A percentile compares a stretch with the other conserved stretches of the same genome.
These are phyloP conservation scores for Neosilurus hyrtlii DNA, from an alignment of 2,797 vertebrate species.

Conservation along the genomic window DNA sequence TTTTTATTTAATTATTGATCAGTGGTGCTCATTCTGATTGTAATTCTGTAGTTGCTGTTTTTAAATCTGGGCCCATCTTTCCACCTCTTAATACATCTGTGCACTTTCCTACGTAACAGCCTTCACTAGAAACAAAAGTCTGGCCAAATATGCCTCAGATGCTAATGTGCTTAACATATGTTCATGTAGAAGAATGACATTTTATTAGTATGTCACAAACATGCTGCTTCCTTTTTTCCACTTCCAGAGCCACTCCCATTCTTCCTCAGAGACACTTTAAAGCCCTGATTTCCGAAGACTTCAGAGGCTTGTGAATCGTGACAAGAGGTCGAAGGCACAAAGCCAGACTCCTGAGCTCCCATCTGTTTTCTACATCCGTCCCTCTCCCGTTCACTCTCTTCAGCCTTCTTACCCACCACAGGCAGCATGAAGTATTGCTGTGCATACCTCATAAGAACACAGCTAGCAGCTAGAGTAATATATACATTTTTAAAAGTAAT, in stretches of 20 bases:
- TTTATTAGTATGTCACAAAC: not conserved
- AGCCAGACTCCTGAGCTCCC: not conserved
- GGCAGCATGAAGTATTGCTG: not conserved
- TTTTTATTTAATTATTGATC: not conserved
- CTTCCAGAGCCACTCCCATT: too few species aligned
- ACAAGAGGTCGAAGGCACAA: not conserved
- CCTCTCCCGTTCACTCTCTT: not conserved
- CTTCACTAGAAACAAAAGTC: not conserved
- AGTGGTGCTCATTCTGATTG: not conserved
- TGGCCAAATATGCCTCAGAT: not conserved
- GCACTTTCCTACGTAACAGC: not conserved
- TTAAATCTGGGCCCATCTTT: not conserved
- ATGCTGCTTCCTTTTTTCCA: not conserved
- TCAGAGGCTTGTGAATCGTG: conserved; percentile 15
- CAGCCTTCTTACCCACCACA: not conserved
- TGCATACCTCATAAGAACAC: not conserved
- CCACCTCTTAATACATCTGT: not conserved
- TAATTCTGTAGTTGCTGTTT: not conserved
- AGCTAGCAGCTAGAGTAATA: not conserved
- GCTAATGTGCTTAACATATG: not conserved
- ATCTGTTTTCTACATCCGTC: not conserved
- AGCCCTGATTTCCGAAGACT: not conserved
- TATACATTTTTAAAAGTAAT: too few species aligned
- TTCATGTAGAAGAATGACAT: not conserved
- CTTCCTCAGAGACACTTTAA: not conserved